Percentiles rank a stretch among this genome's conserved stretches.
These are phyloP conservation scores for Megamerina dolium DNA, from an alignment of 2,888 invertebrate species.

Conservation along the genomic window DNA sequence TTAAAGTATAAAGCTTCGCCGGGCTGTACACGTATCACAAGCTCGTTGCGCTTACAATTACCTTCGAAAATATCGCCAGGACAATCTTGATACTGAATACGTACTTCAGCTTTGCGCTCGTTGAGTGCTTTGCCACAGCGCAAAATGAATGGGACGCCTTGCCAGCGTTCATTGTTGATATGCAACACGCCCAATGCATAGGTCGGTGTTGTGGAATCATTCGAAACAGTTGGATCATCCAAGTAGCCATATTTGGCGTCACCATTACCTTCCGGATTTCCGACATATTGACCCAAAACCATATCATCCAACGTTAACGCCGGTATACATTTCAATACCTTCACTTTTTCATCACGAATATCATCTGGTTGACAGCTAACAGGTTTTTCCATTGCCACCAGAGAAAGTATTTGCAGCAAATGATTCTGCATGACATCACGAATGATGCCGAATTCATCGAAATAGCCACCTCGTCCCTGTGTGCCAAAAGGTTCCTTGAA, in stretches of 20 bases:
- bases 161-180: conserved; percentile 97
- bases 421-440: conserved; percentile 99
- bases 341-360: conserved; percentile 95
- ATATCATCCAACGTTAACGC: conserved; percentile 72
- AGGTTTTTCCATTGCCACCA: conserved; percentile 99
- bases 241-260: conserved; percentile 80
- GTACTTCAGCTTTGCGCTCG: conserved; percentile 96
- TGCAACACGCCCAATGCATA: conserved; percentile 82
- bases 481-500: conserved; percentile 99
- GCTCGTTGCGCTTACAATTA: conserved; percentile 85
- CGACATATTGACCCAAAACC: conserved; percentile 92
- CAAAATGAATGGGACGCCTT: conserved; percentile 95
- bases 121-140: conserved; percentile 97
- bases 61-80: conserved; percentile 96
- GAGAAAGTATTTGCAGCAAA: conserved; percentile 89
- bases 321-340: conserved; percentile 83
- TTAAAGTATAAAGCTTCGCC: conserved; percentile 98
- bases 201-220: conserved; percentile 85
- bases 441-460: conserved; percentile 97
- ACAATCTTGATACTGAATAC: conserved; percentile 92
- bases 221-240: conserved; percentile 91
- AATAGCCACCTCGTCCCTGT: conserved; percentile 96
- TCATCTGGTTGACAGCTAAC: conserved; percentile 91
- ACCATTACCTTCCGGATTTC: conserved; percentile 70
- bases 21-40: conserved; percentile 97